A percentile compares a stretch with the other conserved stretches of the same genome.
Conservation (phyloP, 2,113 vertebrate genomes). For the Alligator sinensis region DNA sequence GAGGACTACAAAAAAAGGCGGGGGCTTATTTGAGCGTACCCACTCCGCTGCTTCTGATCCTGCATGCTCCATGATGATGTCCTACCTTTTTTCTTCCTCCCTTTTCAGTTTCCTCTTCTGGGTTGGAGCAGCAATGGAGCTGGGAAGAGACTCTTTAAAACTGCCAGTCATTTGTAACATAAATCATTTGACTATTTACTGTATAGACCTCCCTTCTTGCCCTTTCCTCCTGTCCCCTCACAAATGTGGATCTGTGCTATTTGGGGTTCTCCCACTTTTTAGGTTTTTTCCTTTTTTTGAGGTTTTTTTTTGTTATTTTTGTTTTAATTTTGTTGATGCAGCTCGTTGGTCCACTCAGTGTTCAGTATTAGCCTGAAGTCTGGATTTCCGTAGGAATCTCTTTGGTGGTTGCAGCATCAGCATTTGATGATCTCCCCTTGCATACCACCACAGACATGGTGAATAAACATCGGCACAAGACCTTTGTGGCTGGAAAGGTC, state of each 20-base stretch:
- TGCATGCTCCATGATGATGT: slow-evolving; percentile 83
- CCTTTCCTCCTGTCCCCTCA: slow-evolving; percentile 62
- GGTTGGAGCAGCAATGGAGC: slow-evolving; percentile 82
- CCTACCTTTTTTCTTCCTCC: slow-evolving; percentile 71
- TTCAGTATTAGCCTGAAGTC: slow-evolving; percentile 85
- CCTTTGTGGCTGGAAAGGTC: slow-evolving; percentile 72
- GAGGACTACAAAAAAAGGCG: slow-evolving; percentile 99
- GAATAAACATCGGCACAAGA: slow-evolving; percentile 71
- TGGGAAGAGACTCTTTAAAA: slow-evolving; percentile 84
- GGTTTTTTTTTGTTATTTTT: slow-evolving; percentile 60
- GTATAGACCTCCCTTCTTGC: slow-evolving; percentile 82
- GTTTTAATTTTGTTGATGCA: slow-evolving; percentile 74
- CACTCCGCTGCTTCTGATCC: slow-evolving; percentile 81
- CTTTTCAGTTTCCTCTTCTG: slow-evolving; percentile 78
- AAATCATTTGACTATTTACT: slow-evolving; percentile 82
- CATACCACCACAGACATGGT: slow-evolving; percentile 58
- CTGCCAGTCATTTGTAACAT: slow-evolving; percentile 86
- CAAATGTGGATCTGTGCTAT: slow-evolving; percentile 77
- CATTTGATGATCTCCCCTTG: slow-evolving; percentile 60
- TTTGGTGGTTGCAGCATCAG: slow-evolving; percentile 62
- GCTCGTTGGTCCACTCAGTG: slow-evolving; percentile 74
- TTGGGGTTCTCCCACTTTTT: slow-evolving; percentile 74
- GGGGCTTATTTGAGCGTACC: slow-evolving; percentile 91
- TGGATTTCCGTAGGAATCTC: slow-evolving; percentile 76
- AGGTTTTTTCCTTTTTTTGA: slow-evolving; percentile 45